Evolutionary conservation across 2,888 invertebrate genomes (phyloP).

Genomic region (Bruchidius siliquastri): DNA sequence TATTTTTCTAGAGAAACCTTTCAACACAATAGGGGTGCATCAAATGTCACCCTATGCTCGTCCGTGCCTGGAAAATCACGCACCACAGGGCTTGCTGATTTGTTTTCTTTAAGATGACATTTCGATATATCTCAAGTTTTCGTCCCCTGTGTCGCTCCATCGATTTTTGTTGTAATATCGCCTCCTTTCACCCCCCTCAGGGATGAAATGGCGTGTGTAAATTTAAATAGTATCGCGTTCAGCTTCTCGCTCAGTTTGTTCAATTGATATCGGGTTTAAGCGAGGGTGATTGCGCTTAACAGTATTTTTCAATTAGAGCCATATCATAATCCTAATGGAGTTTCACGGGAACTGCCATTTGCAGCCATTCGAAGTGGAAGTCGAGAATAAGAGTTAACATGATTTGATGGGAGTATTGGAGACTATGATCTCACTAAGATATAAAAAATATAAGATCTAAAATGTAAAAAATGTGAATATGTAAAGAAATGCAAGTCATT

Average conservation of each 20-base stretch:
- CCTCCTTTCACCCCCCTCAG: not conserved
- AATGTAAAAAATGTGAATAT: too few relatives aligned
- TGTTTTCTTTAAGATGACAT: slow-evolving; percentile 46
- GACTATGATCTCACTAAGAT: not conserved
- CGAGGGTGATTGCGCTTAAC: slow-evolving; percentile 12
- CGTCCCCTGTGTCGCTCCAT: slow-evolving; percentile 20
- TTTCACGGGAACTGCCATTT: slow-evolving; percentile 1
- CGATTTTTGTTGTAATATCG: slow-evolving; percentile 13
- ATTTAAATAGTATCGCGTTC: slow-evolving; percentile 28
- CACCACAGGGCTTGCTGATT: slow-evolving; percentile 25
- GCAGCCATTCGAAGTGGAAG: not conserved
- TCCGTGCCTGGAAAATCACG: not conserved
- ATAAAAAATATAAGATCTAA: too few relatives aligned
- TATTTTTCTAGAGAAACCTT: not conserved
- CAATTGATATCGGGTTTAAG: slow-evolving; percentile 14
- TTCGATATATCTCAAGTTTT: slow-evolving; percentile 41
- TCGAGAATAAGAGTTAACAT: not conserved
- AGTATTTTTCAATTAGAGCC: slow-evolving; percentile 17
- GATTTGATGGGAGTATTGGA: not conserved
- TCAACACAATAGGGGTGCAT: not conserved
- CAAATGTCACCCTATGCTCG: not conserved
- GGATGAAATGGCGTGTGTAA: slow-evolving; percentile 25
- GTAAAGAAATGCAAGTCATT: too few relatives aligned
- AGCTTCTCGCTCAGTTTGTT: slow-evolving; percentile 24
- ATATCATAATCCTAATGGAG: slow-evolving; percentile 11